Percentiles rank a stretch among this genome's conserved stretches.
Conservation (phyloP, 2,113 vertebrate species). For the Pelecanus crispus region DNA sequence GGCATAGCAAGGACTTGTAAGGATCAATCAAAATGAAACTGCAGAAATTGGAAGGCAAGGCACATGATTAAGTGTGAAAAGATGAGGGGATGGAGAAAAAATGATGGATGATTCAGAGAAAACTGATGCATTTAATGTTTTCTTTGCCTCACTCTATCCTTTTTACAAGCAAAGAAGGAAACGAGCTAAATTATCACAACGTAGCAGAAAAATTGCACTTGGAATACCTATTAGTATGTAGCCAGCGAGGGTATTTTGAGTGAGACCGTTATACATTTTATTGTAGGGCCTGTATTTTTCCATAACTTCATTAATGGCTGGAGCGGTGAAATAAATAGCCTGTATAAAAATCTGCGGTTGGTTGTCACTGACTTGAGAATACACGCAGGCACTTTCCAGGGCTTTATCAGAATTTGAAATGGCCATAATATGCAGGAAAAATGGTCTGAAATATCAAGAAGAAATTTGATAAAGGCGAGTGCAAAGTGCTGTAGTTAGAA, state of each 20-base stretch:
- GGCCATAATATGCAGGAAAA: not conserved
- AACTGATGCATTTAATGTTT: slow-evolving; percentile 7
- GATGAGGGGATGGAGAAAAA: not conserved
- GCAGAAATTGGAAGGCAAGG: not conserved
- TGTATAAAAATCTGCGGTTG: not conserved
- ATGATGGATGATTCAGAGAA: slow-evolving; percentile 23
- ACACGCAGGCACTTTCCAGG: not conserved
- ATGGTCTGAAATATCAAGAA: not conserved
- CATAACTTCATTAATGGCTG: not conserved
- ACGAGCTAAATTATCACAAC: not conserved
- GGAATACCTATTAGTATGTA: not conserved
- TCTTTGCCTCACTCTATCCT: not conserved
- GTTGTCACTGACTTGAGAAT: not conserved
- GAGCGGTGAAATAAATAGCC: not conserved
- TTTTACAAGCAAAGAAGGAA: not conserved
- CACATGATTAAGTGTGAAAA: slow-evolving; percentile 39
- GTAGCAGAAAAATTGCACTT: not conserved
- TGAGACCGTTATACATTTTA: not conserved
- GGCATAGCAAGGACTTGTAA: not conserved
- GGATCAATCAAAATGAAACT: slow-evolving; percentile 28
- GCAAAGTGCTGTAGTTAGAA: not conserved
- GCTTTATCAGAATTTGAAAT: not conserved
- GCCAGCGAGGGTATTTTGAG: not conserved
- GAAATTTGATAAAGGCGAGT: not conserved
- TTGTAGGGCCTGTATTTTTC: not conserved